phyloP scores from a whole-genome alignment of 1,140 invertebrate species.

The Drosophila biarmipes region DNA sequence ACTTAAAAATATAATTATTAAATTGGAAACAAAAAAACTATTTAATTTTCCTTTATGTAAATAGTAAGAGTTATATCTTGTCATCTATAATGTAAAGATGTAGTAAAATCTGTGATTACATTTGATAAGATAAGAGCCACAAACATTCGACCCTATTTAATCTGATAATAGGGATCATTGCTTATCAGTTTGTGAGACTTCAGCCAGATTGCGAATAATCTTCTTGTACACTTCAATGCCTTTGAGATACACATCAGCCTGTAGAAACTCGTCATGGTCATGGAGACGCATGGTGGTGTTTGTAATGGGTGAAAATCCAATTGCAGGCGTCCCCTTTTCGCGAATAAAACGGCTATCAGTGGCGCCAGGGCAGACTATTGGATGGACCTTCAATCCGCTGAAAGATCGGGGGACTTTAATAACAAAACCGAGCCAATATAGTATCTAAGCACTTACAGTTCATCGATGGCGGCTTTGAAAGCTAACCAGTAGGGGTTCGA shows the following conservation, averaged over 20 bases:
- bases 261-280: conserved; percentile 91
- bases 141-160: neutral
- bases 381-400: conserved; percentile 86
- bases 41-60: too few species aligned
- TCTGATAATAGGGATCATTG: too few species aligned
- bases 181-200: conserved; percentile 64
- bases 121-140: conserved; percentile 7
- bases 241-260: conserved; percentile 88
- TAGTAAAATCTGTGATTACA: neutral
- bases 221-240: conserved; percentile 90
- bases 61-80: too few species aligned
- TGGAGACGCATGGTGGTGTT: conserved; percentile 90
- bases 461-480: conserved; percentile 87
- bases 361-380: conserved; percentile 90
- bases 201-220: conserved; percentile 87
- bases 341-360: conserved; percentile 91
- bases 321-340: conserved; percentile 89
- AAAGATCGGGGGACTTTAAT: conserved; percentile 71
- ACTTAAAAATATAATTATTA: neutral
- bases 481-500: conserved; percentile 92
- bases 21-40: too few species aligned
- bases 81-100: too few species aligned
- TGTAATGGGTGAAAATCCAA: conserved; percentile 93
- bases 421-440: too few species aligned
- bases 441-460: conserved; percentile 88